Evolutionary conservation across 2,797 vertebrate genomes (phyloP).

Genomic region (Arctocebus calabarensis): DNA sequence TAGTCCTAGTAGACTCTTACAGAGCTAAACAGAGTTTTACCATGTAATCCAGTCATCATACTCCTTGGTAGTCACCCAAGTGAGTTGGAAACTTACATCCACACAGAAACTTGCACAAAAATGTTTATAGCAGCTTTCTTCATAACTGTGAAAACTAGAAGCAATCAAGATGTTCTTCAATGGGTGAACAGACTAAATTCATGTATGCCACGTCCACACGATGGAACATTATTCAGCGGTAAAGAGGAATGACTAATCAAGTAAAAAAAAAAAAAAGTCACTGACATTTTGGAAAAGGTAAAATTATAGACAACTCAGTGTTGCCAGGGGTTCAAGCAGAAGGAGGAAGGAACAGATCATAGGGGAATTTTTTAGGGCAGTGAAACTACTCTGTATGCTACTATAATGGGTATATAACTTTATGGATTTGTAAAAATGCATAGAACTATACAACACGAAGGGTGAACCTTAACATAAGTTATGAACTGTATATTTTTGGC

Average conservation of each 20-base stretch:
- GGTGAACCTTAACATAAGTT: not conserved
- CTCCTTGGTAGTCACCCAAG: not conserved
- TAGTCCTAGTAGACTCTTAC: not conserved
- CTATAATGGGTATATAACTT: not conserved
- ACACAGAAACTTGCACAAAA: not conserved
- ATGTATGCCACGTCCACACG: not conserved
- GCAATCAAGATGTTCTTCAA: not conserved
- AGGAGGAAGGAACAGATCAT: not conserved
- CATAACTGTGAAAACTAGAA: not conserved
- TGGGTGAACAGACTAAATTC: not conserved
- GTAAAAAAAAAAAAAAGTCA: not conserved
- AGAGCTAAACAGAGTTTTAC: not conserved
- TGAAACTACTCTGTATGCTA: not conserved
- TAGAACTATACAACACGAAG: not conserved
- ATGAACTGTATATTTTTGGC: not conserved
- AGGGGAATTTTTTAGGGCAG: not conserved
- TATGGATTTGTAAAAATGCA: not conserved
- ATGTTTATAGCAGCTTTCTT: not conserved
- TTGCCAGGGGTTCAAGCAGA: not conserved
- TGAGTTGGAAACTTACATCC: not conserved
- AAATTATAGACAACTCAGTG: not conserved
- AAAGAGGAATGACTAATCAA: not conserved
- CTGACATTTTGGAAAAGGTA: not conserved
- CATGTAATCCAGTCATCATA: not conserved
- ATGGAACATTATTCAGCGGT: not conserved